phyloP scores from a whole-genome alignment of 2,797 vertebrate genomes.

The Gastrophryne carolinensis region DNA sequence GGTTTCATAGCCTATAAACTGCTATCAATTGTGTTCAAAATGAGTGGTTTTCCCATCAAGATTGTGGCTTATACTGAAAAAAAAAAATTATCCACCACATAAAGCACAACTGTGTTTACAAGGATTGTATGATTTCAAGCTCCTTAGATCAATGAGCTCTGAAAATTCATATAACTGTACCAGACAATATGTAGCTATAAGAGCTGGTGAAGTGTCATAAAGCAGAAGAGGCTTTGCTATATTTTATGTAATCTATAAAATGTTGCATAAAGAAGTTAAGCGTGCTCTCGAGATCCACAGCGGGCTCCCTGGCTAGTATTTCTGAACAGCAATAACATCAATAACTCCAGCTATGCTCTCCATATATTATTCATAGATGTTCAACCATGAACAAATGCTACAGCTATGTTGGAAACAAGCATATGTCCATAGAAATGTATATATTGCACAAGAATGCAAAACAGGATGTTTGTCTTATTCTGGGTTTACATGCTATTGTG shows the following conservation, averaged over 20 bases:
- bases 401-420: slow-evolving; percentile 22
- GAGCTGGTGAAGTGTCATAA: neutral
- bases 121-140: neutral
- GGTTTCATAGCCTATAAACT: too few species aligned
- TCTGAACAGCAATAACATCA: slow-evolving; percentile 16
- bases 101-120: neutral
- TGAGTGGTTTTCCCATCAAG: too few species aligned
- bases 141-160: too few species aligned
- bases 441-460: too few species aligned
- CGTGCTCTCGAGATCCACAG: slow-evolving; percentile 20
- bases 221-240: neutral
- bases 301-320: neutral
- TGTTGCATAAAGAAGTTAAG: slow-evolving; percentile 28
- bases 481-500: too few species aligned
- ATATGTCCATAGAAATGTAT: slow-evolving; percentile 32
- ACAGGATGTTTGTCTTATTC: too few species aligned
- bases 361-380: slow-evolving; percentile 37
- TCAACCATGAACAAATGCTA: slow-evolving; percentile 32
- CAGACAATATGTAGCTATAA: neutral
- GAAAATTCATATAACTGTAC: neutral
- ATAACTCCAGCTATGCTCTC: neutral
- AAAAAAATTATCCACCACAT: too few species aligned
- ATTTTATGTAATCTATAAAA: slow-evolving; percentile 43
- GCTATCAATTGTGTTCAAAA: too few species aligned
- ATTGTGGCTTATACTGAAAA: too few species aligned